A percentile compares a stretch with the other conserved stretches of the same genome.
Conservation (phyloP, 1,140 invertebrate species). For the Drosophila baimaii region DNA sequence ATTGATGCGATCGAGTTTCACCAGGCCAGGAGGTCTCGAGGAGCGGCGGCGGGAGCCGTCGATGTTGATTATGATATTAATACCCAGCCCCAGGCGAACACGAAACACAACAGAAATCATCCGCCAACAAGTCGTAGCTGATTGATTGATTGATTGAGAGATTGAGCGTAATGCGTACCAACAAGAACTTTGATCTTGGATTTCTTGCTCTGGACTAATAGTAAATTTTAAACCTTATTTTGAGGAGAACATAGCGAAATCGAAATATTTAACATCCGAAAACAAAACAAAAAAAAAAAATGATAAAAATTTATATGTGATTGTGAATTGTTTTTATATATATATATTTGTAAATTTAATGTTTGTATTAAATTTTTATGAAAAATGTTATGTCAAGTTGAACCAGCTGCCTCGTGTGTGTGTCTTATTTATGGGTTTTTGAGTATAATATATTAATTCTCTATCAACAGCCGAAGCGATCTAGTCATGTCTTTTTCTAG, state of each 20-base stretch:
- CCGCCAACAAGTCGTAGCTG: constrained; percentile 54
- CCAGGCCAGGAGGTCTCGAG: constrained; percentile 32
- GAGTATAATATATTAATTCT: too few relatives aligned
- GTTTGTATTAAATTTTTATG: constrained; percentile 82
- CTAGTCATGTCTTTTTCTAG: too few relatives aligned
- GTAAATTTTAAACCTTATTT: constrained; percentile 78
- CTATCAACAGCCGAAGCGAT: too few relatives aligned
- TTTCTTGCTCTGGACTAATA: constrained; percentile 77
- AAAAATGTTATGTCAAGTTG: constrained; percentile 82
- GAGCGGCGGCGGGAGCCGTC: constrained; percentile 4
- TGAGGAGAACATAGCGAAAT: constrained; percentile 76
- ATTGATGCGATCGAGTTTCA: constrained; percentile 81
- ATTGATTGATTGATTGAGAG: constrained; percentile 24
- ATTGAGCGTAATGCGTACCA: constrained; percentile 46
- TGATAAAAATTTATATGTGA: constrained; percentile 82
- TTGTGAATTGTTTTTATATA: constrained; percentile 83
- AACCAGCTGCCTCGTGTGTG: constrained; percentile 34
- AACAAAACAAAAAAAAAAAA: constrained; percentile 67
- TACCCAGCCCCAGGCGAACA: constrained; percentile 30
- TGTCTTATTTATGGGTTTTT: background rate
- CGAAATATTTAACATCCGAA: constrained; percentile 80
- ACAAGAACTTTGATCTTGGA: constrained; percentile 74
- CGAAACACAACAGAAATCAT: constrained; percentile 26
- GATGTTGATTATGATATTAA: constrained; percentile 24
- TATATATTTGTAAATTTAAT: constrained; percentile 81